Evolutionary conservation across 2,888 invertebrate species (phyloP).

Genomic region (Apoda limacodes): DNA sequence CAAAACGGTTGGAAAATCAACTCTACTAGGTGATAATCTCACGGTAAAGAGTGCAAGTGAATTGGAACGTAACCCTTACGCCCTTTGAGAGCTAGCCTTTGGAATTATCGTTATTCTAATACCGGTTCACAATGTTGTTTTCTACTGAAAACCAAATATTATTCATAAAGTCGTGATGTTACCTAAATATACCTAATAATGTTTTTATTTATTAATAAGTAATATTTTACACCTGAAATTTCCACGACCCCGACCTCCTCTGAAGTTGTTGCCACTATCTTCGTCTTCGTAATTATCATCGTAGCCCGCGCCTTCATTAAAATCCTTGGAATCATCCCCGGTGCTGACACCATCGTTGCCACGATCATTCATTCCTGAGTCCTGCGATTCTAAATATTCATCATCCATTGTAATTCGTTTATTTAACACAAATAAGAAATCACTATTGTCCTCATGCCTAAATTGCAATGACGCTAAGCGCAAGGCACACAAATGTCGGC

Average conservation of each 20-base stretch:
- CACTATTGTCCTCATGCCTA: conserved; percentile 39
- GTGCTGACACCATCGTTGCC: conserved; percentile 27
- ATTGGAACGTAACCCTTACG: too few species aligned
- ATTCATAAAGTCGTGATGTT: not conserved
- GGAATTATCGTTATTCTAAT: too few species aligned
- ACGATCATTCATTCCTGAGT: conserved; percentile 34
- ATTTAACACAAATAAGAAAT: conserved; percentile 25
- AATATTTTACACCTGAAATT: conserved; percentile 54
- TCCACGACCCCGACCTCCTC: conserved; percentile 49
- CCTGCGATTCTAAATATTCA: conserved; percentile 53
- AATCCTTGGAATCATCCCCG: conserved; percentile 46
- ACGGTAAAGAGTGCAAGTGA: too few species aligned
- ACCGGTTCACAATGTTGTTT: too few species aligned
- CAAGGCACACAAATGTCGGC: conserved; percentile 23
- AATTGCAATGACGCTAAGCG: conserved; percentile 23
- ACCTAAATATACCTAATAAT: not conserved
- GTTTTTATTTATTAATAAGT: too few species aligned
- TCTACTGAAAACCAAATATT: too few species aligned
- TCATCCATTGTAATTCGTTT: conserved; percentile 43
- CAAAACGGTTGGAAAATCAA: too few species aligned
- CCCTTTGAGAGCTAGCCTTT: too few species aligned
- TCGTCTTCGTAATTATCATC: conserved; percentile 57
- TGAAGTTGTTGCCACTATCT: conserved; percentile 41
- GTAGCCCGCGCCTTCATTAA: conserved; percentile 37
- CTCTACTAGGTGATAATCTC: too few species aligned